These are phyloP conservation scores for Drosophila nr. medialis DNA, from an alignment of 2,888 invertebrate genomes.

Conservation along the genomic window DNA sequence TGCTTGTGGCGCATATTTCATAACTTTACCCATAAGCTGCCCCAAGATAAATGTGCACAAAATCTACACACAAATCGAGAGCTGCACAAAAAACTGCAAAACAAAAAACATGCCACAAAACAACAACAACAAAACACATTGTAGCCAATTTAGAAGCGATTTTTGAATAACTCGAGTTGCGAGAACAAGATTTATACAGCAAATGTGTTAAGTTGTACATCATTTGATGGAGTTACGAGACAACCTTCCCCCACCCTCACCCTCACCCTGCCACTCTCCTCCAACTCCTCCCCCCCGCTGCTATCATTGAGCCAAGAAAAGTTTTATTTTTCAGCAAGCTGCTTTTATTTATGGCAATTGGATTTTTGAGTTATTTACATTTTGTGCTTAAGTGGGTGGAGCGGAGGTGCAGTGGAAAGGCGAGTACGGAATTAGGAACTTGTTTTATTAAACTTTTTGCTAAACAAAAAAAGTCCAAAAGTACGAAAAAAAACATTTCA, in stretches of 20 bases:
- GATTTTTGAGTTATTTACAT: conserved; percentile 66
- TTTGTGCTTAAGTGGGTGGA: conserved; percentile 3
- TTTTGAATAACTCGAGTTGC: conserved; percentile 81
- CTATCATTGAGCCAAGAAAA: conserved; percentile 22
- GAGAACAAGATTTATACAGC: conserved; percentile 81
- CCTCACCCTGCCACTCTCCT: neutral
- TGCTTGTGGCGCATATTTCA: conserved; percentile 81
- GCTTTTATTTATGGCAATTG: conserved; percentile 73
- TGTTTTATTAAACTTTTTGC: conserved; percentile 35
- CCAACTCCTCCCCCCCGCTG: neutral
- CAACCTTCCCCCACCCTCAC: neutral
- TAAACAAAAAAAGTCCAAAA: conserved; percentile 23
- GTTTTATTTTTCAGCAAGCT: conserved; percentile 47
- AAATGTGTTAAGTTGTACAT: conserved; percentile 83
- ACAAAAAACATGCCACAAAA: conserved; percentile 50
- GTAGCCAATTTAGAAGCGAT: conserved; percentile 83
- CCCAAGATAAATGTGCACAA: conserved; percentile 82
- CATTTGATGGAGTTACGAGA: conserved; percentile 82
- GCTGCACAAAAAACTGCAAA: conserved; percentile 70
- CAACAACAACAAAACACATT: conserved; percentile 40
- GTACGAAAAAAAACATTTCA: neutral
- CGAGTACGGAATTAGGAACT: conserved; percentile 4
- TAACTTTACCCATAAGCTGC: conserved; percentile 82
- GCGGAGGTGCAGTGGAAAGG: neutral
- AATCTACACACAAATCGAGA: conserved; percentile 83